Evolutionary conservation across 1,140 invertebrate species (phyloP), one percentile per base, ranked within the genome.

Genomic region (Triops cancriformis): DNA sequence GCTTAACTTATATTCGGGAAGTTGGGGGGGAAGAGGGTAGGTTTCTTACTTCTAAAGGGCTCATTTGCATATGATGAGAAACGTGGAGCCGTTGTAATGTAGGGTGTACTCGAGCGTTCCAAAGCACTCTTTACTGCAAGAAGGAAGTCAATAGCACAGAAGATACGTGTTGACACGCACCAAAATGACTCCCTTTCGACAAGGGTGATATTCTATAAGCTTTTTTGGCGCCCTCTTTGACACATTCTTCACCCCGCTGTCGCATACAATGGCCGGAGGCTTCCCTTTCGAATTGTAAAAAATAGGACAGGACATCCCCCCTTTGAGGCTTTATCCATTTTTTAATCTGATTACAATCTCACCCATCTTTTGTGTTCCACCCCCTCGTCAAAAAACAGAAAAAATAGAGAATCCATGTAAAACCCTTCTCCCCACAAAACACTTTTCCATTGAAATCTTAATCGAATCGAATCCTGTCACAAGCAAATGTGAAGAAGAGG

Each of bases 11-110:
- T 7, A 14, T 18, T 5, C 51, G 23, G 14, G 14, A 6, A 14
- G 14, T 18, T 5, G 10, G 23, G 14, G 14, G 14, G 51, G 14
- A 64, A 64, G 51, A 14, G 51, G 51, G 31, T 37, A 37, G 31
- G 31, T 37, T 64, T 64, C 6, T 64, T n/a, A 64, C n/a, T n/a
- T n/a, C n/a, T 64, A 64, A 6, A 64, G 51, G 51, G 51, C 18
- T 64, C 51, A 64, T 64, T 64, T 64, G 51, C 51, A 64, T 64
- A 64, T 64, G 51, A 64, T 64, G 51, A 64, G 51, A 64, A 64
- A 23, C 23, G 51, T 23, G 11, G 51, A 64, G 51, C 10, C 14
- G 51, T 6, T 64, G 51, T 7, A 2, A 7, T 23, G 51, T 64
- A 23, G 51, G 18, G 51, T 64, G 14, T 23, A 64, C n/a, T 64